Base-by-base conservation (phyloP, 2,113 vertebrate species). In the Muscicapa adusta region DNA sequence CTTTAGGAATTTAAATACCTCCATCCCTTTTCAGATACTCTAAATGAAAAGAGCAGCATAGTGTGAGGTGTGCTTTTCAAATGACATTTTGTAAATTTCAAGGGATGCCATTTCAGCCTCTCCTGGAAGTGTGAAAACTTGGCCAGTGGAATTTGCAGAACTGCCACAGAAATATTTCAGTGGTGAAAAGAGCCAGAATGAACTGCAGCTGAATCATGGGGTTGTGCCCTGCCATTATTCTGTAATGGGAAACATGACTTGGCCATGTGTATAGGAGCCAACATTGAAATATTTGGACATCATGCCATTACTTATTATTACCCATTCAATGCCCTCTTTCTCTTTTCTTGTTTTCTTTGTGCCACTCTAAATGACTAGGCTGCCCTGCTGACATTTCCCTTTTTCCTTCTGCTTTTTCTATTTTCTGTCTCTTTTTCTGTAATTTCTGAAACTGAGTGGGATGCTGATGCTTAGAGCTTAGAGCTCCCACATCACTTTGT, bases 71-170 rank as follows among this genome's bases (percentile, higher is more conserved):
- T 51, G 36, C 60, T 70, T 86, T 86, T 45, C 1, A 85, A 84
- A 88, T 85, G 67, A 48, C 74, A 80, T 89, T 94, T 91, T 81
- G 60, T 57, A 85, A 28, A 86, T 72, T 92, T 75, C 65, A 88
- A 62, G 84, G 67, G 40, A 63, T 85, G 58, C 22, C 74, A 90
- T 82, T 95, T 95, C 61, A 60, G 36, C 33, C 47, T 88, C 38
- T 75, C 42, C 63, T 91, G 42, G 50, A 93, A 68, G 45, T 33
- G n/a, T 34, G 65, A 91, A 70, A 67, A 60, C 67, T 60, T 84
- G 85, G 81, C 43, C 65, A 81, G 50, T 63, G 85, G 51, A 93
- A 96, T 85, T 85, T 94, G 73, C 78, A 79, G 91, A 89, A 50
- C 68, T 90, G 86, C 42, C 88, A 83, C 42, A 67, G 45, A 91